A percentile compares a stretch with the other conserved stretches of the same genome.
These are phyloP conservation scores for Mizuhopecten yessoensis DNA, from an alignment of 1,140 invertebrate species.

Conservation along the genomic window DNA sequence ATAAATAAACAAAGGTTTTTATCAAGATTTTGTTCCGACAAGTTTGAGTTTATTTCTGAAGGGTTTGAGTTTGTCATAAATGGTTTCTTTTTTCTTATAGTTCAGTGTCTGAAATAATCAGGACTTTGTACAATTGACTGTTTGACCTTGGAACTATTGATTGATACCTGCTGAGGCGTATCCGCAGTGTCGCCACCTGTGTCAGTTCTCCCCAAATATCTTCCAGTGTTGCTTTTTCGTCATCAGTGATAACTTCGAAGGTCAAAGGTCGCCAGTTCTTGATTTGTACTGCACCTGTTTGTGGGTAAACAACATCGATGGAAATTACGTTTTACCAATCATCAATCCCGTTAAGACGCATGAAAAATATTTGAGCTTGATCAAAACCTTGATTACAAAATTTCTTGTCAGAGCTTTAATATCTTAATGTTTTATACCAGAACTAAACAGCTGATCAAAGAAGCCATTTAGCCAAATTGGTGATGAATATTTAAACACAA, in stretches of 20 bases:
- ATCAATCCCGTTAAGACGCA: neutral
- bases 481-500: neutral
- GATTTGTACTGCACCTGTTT: conserved; percentile 92
- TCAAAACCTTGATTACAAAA: neutral
- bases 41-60: no score
- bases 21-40: no score
- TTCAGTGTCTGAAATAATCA: neutral
- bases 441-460: neutral
- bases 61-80: no score
- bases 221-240: conserved; percentile 92
- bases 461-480: neutral
- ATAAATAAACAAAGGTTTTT: no score
- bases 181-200: conserved; percentile 93
- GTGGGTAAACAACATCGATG: conserved; percentile 51
- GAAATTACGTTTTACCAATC: neutral
- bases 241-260: conserved; percentile 95
- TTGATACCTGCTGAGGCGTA: conserved; percentile 91
- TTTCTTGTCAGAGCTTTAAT: conserved; percentile 7
- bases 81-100: neutral
- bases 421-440: neutral
- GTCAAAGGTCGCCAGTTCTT: conserved; percentile 96
- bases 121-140: neutral
- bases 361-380: neutral
- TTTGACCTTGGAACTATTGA: neutral
- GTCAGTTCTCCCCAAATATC: conserved; percentile 96